These are phyloP conservation scores for Drosophila macrospina DNA, from an alignment of 2,888 invertebrate genomes.

Conservation along the genomic window DNA sequence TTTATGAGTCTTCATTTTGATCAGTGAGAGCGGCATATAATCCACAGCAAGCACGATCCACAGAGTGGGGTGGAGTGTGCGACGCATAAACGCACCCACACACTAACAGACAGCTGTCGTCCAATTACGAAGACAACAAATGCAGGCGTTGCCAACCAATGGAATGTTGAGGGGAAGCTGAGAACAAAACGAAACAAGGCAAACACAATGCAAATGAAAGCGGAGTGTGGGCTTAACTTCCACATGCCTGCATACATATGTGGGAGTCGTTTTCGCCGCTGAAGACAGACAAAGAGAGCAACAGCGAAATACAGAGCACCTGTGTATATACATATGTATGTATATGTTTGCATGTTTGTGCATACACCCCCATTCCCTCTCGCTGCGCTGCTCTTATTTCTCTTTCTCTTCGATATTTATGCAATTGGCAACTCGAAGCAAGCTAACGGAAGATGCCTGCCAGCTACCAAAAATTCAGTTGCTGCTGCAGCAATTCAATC, in stretches of 20 bases:
- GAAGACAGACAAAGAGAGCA: neutral
- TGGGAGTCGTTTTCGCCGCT: neutral
- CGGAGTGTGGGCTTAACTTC: slow-evolving; percentile 8
- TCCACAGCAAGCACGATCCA: neutral
- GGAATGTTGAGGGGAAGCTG: neutral
- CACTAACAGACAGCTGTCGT: slow-evolving; percentile 16
- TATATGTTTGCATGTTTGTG: neutral
- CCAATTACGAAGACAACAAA: slow-evolving; percentile 51
- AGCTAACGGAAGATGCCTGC: slow-evolving; percentile 17
- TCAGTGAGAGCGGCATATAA: slow-evolving; percentile 1
- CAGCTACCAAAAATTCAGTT: slow-evolving; percentile 27
- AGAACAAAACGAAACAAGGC: slow-evolving; percentile 1
- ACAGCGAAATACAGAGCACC: neutral
- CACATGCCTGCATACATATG: neutral
- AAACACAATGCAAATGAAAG: slow-evolving; percentile 19
- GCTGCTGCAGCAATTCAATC: slow-evolving; percentile 31
- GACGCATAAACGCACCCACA: neutral
- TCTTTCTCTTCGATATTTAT: slow-evolving; percentile 33
- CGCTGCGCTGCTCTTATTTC: neutral
- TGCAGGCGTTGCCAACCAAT: neutral
- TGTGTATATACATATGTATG: neutral
- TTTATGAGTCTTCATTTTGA: neutral
- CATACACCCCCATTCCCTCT: neutral
- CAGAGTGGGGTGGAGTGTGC: neutral
- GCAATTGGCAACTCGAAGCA: slow-evolving; percentile 38